A percentile compares a stretch with the other conserved stretches of the same genome.
Conservation (phyloP, 2,888 invertebrate genomes). For the Limnephilus marmoratus region DNA sequence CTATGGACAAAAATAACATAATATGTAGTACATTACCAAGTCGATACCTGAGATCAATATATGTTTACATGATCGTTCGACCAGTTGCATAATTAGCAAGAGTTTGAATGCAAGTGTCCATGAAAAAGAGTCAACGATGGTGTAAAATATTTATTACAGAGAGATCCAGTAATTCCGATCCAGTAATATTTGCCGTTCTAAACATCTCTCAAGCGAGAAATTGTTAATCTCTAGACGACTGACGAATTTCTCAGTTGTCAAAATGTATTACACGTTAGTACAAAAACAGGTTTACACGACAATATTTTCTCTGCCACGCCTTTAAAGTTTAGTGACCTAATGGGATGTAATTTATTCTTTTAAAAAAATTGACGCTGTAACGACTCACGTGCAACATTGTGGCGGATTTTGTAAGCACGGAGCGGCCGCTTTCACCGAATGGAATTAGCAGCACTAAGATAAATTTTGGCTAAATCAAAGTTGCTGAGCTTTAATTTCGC, state of each 20-base stretch:
- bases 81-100: not conserved
- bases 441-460: not conserved
- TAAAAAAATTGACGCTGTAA: not conserved
- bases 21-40: no score
- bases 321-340: not conserved
- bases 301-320: not conserved
- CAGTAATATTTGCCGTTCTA: not conserved
- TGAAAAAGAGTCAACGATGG: not conserved
- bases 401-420: not conserved
- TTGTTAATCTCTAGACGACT: not conserved
- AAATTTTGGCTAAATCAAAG: not conserved
- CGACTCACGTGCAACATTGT: not conserved
- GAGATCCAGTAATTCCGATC: not conserved
- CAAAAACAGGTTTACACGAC: not conserved
- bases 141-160: not conserved
- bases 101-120: not conserved
- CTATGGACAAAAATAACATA: no score
- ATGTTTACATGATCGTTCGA: not conserved
- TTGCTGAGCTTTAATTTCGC: no score
- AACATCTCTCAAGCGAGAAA: not conserved
- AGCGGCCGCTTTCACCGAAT: not conserved
- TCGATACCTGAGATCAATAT: not conserved
- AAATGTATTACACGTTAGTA: not conserved
- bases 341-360: not conserved
- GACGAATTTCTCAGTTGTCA: not conserved